Evolutionary conservation across 2,113 vertebrate genomes (phyloP), one percentile per base, ranked within the genome.

Genomic region (Pangasianodon gigas): DNA sequence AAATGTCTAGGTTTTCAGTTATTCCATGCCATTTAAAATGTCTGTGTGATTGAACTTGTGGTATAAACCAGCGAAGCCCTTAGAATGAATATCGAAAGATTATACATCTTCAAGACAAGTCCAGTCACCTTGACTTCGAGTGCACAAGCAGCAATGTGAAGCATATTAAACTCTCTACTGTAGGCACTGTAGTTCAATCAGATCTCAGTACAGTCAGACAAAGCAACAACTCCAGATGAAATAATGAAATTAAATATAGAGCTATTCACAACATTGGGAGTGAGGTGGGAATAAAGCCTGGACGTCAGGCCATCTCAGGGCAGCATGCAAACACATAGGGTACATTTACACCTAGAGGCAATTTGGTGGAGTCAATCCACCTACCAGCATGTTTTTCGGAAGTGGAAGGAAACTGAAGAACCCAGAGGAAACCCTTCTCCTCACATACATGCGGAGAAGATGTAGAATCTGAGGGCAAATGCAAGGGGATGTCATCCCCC

Each of bases 71-170:
- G 37, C 24, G 8, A 75, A 75, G 37, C 71, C 41, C 37, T 41
- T 44, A 41, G 19, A 19, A 44, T 75, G 7, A 24, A 44, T 75
- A 19, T 41, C 8, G 19, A 44, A 75, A 75, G 18, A 75, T 75
- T 75, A 75, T 75, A 44, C 71, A 75, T 24, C 71, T 75, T 75
- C 24, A 75, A 71, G 32, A 71, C 67, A 37, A 71, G 69, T 71
- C n/a, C 16, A 71, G 16, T 37, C 32, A 37, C 69, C 32, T 41
- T 19, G 32, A 71, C 69, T 71, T 71, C 1, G 1, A 9, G 13
- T 71, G 13, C 67, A 71, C n/a, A 75, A 46, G 19, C 71, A 75
- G 41, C 71, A 75, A 46, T 9, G n/a, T 71, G 37, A 41, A 44
- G 71, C 18, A 18, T 75, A 75, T 41, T 75, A 16, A 71, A 71